A percentile compares a stretch with the other conserved stretches of the same genome.
phyloP scores from a whole-genome alignment of 2,113 vertebrate species.

The Ophthalmolycus amberensis region DNA sequence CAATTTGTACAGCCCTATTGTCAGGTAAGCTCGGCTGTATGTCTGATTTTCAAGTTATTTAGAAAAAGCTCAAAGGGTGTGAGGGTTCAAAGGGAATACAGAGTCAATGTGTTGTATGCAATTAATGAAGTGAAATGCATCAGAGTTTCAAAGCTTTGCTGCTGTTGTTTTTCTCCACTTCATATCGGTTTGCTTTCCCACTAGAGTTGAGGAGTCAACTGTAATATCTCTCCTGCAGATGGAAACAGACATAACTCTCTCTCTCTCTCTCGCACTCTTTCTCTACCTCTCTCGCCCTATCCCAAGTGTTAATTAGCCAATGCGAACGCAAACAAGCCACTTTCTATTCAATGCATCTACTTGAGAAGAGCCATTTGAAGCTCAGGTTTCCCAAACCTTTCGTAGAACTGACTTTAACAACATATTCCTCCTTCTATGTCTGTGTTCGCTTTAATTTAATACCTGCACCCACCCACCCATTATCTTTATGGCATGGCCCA shows the following conservation, averaged over 20 bases:
- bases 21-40: slow-evolving; percentile 63
- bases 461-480: slow-evolving; percentile 70
- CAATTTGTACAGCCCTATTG: slow-evolving; percentile 2
- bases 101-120: slow-evolving; percentile 58
- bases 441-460: slow-evolving; percentile 68
- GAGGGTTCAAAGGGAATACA: slow-evolving; percentile 64
- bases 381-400: slow-evolving; percentile 44
- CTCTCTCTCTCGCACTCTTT: slow-evolving; percentile 47
- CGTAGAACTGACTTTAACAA: slow-evolving; percentile 52
- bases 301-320: slow-evolving; percentile 80
- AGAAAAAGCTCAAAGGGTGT: slow-evolving; percentile 61
- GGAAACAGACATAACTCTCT: slow-evolving; percentile 72
- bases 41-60: slow-evolving; percentile 60
- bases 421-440: slow-evolving; percentile 51
- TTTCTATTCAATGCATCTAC: slow-evolving; percentile 61
- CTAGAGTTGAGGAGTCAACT: slow-evolving; percentile 78
- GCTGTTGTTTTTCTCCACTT: slow-evolving; percentile 66
- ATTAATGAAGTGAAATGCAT: slow-evolving; percentile 74
- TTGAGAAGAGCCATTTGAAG: slow-evolving; percentile 62
- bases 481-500: slow-evolving; percentile 72
- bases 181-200: slow-evolving; percentile 74
- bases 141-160: slow-evolving; percentile 68
- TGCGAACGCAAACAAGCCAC: slow-evolving; percentile 66
- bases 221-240: slow-evolving; percentile 79
- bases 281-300: slow-evolving; percentile 38